These are phyloP conservation scores for Anarrhichthys ocellatus DNA, from an alignment of 2,113 vertebrate species.

Conservation along the genomic window DNA sequence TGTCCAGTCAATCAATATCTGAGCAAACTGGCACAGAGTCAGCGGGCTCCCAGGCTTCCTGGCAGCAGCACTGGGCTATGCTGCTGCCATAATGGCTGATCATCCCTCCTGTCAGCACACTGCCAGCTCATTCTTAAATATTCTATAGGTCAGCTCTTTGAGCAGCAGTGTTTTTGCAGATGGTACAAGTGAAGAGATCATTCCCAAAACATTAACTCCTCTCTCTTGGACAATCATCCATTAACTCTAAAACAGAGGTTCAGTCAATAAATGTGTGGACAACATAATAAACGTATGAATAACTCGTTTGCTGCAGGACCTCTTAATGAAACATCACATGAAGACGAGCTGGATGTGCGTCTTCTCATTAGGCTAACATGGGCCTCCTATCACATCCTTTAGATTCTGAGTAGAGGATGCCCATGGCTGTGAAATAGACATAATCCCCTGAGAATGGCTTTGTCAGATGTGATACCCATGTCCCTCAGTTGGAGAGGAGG, in stretches of 20 bases:
- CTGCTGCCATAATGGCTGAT: constrained; percentile 71
- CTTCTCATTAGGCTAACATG: constrained; percentile 41
- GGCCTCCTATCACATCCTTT: constrained; percentile 40
- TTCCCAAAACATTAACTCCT: constrained; percentile 33
- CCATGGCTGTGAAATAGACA: constrained; percentile 52
- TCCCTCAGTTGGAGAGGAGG: constrained; percentile 56
- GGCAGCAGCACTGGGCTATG: constrained; percentile 58
- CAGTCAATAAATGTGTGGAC: not conserved
- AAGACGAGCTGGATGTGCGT: not conserved
- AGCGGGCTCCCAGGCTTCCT: constrained; percentile 67
- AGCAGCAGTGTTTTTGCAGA: constrained; percentile 22
- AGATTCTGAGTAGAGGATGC: constrained; percentile 30
- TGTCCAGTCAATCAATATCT: constrained; percentile 78
- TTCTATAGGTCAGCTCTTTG: constrained; percentile 69
- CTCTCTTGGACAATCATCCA: constrained; percentile 18
- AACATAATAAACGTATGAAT: not conserved
- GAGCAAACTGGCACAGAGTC: constrained; percentile 72
- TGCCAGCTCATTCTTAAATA: constrained; percentile 68
- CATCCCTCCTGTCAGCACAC: constrained; percentile 66
- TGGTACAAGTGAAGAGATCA: not conserved
- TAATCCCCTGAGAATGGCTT: constrained; percentile 62
- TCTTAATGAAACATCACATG: not conserved
- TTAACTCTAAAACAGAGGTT: not conserved
- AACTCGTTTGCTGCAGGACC: not conserved
- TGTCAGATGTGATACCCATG: constrained; percentile 61